Percentiles rank a stretch among this genome's conserved stretches.
Evolutionary conservation across 2,797 vertebrate genomes (phyloP).

Genomic region (Sebastes flavidus): DNA sequence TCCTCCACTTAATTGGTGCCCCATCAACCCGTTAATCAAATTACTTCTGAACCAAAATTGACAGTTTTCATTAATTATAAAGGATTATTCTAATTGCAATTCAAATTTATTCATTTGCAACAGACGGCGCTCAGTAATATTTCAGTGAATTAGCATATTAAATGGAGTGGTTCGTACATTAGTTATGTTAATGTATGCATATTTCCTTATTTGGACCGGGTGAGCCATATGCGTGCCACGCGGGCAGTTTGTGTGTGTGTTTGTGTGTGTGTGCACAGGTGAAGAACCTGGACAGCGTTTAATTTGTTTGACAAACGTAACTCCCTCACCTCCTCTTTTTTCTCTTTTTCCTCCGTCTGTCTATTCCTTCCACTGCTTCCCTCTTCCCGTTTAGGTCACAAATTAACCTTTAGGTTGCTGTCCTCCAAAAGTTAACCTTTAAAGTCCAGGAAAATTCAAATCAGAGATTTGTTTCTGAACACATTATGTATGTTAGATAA

Average conservation of each 20-base stretch:
- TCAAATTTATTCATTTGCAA: constrained; percentile 99
- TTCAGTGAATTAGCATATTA: constrained; percentile 99
- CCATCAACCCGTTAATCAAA: constrained; percentile 99
- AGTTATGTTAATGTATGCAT: constrained; percentile 99
- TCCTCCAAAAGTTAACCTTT: not conserved
- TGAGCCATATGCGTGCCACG: constrained; percentile 69
- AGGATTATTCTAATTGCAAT: constrained; percentile 99
- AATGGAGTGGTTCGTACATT: constrained; percentile 97
- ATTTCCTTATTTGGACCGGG: constrained; percentile 92
- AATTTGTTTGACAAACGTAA: constrained; percentile 97
- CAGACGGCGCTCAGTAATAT: constrained; percentile 99
- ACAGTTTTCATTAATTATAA: constrained; percentile 99
- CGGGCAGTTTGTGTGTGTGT: constrained; percentile 44
- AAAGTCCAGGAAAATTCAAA: too few species aligned
- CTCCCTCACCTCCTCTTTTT: constrained; percentile 69
- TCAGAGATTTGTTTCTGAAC: too few species aligned
- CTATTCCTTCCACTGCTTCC: not conserved
- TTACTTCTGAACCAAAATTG: constrained; percentile 99
- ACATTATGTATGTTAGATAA: too few species aligned
- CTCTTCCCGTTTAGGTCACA: constrained; percentile 13
- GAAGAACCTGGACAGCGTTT: constrained; percentile 92
- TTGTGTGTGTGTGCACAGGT: constrained; percentile 82
- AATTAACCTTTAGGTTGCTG: constrained; percentile 1
- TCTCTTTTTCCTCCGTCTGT: not conserved
- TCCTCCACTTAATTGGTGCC: constrained; percentile 86